phyloP scores from a whole-genome alignment of 2,113 vertebrate genomes.

The Talpa occidentalis region DNA sequence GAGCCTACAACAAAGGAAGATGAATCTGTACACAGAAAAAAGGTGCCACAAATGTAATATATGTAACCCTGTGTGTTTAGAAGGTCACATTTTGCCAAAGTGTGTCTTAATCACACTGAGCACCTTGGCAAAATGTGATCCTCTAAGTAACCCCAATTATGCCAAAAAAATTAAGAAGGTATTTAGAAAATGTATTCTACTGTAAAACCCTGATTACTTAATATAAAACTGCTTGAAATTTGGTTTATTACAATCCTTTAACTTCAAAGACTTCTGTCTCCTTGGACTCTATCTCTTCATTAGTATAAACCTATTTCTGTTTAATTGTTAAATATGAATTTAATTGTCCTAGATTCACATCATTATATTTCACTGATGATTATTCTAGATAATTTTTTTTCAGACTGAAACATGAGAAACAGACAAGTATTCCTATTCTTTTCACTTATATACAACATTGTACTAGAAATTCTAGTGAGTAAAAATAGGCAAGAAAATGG shows the following conservation, averaged over 20 bases:
- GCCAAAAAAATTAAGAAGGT: neutral
- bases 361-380: neutral
- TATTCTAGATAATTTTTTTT: neutral
- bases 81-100: neutral
- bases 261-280: neutral
- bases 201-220: neutral
- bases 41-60: neutral
- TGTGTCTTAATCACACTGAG: neutral
- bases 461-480: neutral
- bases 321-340: neutral
- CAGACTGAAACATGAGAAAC: neutral
- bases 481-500: neutral
- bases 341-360: neutral
- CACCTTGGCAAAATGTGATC: neutral
- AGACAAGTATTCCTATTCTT: neutral
- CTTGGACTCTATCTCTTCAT: neutral
- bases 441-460: neutral
- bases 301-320: neutral
- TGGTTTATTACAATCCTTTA: neutral
- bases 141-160: neutral
- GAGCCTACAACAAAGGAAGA: neutral
- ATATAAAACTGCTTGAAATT: neutral
- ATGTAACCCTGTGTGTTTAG: fast-evolving
- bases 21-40: neutral
- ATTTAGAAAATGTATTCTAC: neutral